Percentiles rank a stretch among this genome's conserved stretches.
These are phyloP conservation scores for Saturnia japonica DNA, from an alignment of 2,888 invertebrate species.

Conservation along the genomic window DNA sequence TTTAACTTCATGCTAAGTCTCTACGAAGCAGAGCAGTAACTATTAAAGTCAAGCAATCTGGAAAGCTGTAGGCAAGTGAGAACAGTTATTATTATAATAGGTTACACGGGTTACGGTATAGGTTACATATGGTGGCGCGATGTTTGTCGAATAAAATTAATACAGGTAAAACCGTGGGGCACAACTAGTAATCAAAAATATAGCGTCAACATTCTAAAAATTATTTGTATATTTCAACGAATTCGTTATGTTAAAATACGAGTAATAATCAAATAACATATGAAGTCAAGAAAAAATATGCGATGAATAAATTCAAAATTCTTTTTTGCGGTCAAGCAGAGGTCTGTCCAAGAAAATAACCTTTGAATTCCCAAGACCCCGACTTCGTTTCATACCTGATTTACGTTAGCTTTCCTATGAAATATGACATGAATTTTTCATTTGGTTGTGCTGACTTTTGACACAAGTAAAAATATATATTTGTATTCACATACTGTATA, in stretches of 20 bases:
- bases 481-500: constrained; percentile 6
- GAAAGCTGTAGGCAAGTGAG: too few relatives aligned
- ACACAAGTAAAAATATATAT: constrained; percentile 19
- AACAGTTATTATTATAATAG: too few relatives aligned
- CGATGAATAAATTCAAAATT: not conserved
- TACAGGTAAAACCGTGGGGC: too few relatives aligned
- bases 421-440: constrained; percentile 29
- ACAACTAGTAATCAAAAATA: too few relatives aligned
- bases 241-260: not conserved
- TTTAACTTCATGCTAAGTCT: too few relatives aligned
- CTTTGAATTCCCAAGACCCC: constrained; percentile 15
- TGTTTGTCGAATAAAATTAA: too few relatives aligned
- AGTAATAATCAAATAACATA: not conserved
- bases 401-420: constrained; percentile 19
- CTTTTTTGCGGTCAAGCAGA: constrained; percentile 2
- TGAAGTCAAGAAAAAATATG: not conserved
- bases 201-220: too few relatives aligned
- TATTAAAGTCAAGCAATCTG: too few relatives aligned
- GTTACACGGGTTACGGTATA: too few relatives aligned
- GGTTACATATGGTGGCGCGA: too few relatives aligned
- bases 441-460: constrained; percentile 21
- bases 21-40: too few relatives aligned
- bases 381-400: constrained; percentile 14
- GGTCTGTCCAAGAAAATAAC: not conserved
- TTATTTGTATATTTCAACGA: not conserved